Conservation (phyloP, 2,888 invertebrate species). For the Drosophila limbata region DNA sequence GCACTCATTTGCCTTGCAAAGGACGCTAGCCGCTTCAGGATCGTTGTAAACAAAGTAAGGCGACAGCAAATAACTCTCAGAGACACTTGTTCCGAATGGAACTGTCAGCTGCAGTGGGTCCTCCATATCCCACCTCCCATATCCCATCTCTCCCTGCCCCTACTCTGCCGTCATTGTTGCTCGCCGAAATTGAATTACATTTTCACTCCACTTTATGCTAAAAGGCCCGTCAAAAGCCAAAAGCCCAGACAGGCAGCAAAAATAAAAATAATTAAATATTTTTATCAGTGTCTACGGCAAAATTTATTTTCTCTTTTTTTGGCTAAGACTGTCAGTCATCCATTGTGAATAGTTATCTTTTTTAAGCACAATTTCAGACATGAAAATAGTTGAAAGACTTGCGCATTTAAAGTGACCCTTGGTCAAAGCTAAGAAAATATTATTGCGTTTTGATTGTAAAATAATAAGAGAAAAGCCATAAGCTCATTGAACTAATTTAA, state of each 20-base stretch:
- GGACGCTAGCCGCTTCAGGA: slow-evolving; percentile 45
- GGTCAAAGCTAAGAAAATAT: slow-evolving; percentile 1
- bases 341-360: not conserved
- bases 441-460: slow-evolving; percentile 8
- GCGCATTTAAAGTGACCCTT: not conserved
- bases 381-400: not conserved
- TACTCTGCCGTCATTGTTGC: slow-evolving; percentile 16
- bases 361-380: not conserved
- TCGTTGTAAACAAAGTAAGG: slow-evolving; percentile 69
- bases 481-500: slow-evolving; percentile 6
- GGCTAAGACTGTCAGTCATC: slow-evolving; percentile 3
- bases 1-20: slow-evolving; percentile 79
- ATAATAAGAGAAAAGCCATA: not conserved
- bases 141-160: not conserved
- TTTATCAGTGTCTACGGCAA: slow-evolving; percentile 28
- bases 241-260: slow-evolving; percentile 37
- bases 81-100: slow-evolving; percentile 74
- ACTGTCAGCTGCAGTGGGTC: slow-evolving; percentile 72
- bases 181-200: slow-evolving; percentile 76
- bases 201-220: slow-evolving; percentile 72
- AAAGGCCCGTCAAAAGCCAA: slow-evolving; percentile 55
- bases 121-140: slow-evolving; percentile 6
- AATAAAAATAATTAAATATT: slow-evolving; percentile 73
- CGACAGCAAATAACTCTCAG: slow-evolving; percentile 75
- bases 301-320: slow-evolving; percentile 17